Evolutionary conservation across 2,797 vertebrate species (phyloP), one percentile per base, ranked within the genome.

Genomic region (Melanotaenia maccullochi): DNA sequence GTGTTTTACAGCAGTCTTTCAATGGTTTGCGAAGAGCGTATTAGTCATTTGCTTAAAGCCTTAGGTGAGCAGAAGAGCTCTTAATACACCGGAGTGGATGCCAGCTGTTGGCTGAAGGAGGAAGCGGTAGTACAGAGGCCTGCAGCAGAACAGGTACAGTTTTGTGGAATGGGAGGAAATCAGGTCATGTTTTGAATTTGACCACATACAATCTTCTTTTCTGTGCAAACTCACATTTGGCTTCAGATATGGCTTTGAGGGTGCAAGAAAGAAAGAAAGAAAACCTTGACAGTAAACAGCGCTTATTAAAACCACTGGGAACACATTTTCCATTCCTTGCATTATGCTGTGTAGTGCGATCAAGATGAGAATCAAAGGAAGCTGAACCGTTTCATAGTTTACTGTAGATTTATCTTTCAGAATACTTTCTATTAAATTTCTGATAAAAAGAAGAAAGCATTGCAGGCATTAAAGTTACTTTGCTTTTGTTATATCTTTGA

Each of bases 11-110:
- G 79, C 61, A 59, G 77, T 76, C 71, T 77, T 82, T 84, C 70
- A 78, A 70, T 12, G 69, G 76, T 86, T 84, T 83, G 73, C 76
- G 81, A 85, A 88, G 85, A 87, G 83, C 65, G 79, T 76, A 74
- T 83, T 79, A 84, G 85, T 89, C 85, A 90, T 86, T 89, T 65
- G n/a, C 75, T 81, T 83, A 81, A 91, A 88, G 85, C 88, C 90
- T 0, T 66, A 87, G 88, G 89, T 83, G 24, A 71, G 78, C 71
- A 61, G 69, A 22, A 1, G 65, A 85, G 68, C 65, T 85, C 76
- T 84, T 88, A 87, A 87, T 86, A 83, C 60, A 81, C 59, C 38
- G 40, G 47, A 83, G 75, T 65, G 30, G 65, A 73, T 5, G 64
- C 61, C 75, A 75, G 75, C 61, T 47, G 16, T 51, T 9, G 3